Evolutionary conservation across 1,140 invertebrate genomes (phyloP).

Genomic region (Aphidius ervi): DNA sequence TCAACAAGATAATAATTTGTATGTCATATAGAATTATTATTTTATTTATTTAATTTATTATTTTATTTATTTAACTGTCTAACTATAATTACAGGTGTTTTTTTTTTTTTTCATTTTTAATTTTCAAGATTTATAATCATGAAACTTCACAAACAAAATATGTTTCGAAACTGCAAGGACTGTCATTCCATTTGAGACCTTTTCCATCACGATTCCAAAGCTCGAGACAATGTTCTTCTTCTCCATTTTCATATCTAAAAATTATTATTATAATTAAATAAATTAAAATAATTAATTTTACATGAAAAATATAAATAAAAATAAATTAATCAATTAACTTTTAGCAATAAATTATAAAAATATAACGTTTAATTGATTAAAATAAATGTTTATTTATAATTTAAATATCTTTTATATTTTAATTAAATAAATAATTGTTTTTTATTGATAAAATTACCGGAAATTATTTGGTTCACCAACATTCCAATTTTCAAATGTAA

Average conservation of each 20-base stretch:
- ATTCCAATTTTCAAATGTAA: conserved; percentile 90
- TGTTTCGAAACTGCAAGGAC: conserved; percentile 87
- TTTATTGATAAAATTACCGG: conserved; percentile 45
- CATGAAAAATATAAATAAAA: neutral
- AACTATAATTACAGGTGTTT: too few relatives aligned
- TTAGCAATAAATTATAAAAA: neutral
- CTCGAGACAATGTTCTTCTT: conserved; percentile 87
- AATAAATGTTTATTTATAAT: neutral
- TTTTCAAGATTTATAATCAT: conserved; percentile 31
- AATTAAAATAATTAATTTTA: neutral
- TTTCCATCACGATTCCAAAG: conserved; percentile 89
- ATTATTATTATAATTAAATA: conserved; percentile 5
- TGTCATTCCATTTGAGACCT: conserved; percentile 89
- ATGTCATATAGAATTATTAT: too few relatives aligned
- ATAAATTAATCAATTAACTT: neutral
- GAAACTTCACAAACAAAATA: conserved; percentile 87
- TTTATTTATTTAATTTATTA: too few relatives aligned
- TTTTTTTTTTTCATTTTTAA: too few relatives aligned
- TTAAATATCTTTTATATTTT: neutral
- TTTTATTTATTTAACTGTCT: too few relatives aligned
- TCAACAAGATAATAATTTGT: too few relatives aligned
- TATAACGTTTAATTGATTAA: too few relatives aligned
- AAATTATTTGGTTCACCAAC: conserved; percentile 88
- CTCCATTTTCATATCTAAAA: conserved; percentile 77
- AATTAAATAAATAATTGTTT: neutral